Evolutionary conservation across 2,113 vertebrate species (phyloP).

Genomic region (Stigmatopora argus): DNA sequence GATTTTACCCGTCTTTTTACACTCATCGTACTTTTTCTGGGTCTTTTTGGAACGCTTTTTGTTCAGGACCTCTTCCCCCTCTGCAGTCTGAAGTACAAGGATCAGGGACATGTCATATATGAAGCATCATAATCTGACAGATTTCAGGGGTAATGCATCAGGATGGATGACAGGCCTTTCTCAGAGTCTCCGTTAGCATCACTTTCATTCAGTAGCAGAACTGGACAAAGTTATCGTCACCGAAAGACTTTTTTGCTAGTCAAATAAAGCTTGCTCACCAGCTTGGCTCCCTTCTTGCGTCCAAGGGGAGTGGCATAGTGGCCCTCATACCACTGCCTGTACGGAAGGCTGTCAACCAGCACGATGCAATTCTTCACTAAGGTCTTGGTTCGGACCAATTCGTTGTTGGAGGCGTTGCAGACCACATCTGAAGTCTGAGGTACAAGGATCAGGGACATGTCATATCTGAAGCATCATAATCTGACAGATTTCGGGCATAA

Average conservation of each 20-base stretch:
- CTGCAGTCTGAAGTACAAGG: conserved; percentile 76
- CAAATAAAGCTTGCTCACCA: conserved; percentile 68
- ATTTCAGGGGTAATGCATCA: not conserved
- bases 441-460: too few species aligned
- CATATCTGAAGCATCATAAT: not conserved
- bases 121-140: too few species aligned
- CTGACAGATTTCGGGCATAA: not conserved
- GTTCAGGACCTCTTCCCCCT: conserved; percentile 94
- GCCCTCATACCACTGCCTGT: conserved; percentile 96
- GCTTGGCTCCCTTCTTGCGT: conserved; percentile 95
- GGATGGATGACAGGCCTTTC: conserved; percentile 55
- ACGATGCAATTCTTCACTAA: conserved; percentile 98
- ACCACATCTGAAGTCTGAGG: conserved; percentile 91
- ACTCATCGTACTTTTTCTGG: conserved; percentile 92
- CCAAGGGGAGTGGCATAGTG: conserved; percentile 92
- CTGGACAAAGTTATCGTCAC: conserved; percentile 85
- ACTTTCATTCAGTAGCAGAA: conserved; percentile 87
- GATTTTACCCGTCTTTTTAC: conserved; percentile 92
- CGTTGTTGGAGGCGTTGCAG: conserved; percentile 98
- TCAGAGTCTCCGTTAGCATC: conserved; percentile 77
- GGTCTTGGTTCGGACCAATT: conserved; percentile 96
- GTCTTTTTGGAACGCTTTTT: conserved; percentile 98
- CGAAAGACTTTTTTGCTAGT: conserved; percentile 58
- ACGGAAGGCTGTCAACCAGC: conserved; percentile 89
- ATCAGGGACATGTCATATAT: too few species aligned